Conservation (phyloP, 2,113 vertebrate species). For the Malurus alboscapulatus region DNA sequence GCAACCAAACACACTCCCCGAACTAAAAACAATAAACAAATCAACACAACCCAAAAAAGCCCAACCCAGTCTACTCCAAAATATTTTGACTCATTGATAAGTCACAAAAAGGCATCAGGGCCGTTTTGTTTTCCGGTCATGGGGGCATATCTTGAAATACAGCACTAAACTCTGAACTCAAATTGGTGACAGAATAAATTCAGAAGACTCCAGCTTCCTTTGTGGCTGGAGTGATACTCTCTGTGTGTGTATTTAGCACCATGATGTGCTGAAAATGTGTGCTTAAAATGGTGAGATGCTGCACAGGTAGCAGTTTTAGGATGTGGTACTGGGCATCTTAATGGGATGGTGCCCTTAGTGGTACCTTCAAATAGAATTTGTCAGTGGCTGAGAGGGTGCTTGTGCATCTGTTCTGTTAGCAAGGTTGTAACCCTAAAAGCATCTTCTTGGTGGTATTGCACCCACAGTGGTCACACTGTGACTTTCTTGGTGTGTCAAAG, state of each 20-base stretch:
- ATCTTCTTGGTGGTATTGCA: fast-evolving
- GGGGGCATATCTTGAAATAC: neutral
- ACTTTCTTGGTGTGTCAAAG: neutral
- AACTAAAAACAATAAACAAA: neutral
- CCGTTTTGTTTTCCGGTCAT: neutral
- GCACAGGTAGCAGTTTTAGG: neutral
- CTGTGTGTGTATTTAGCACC: neutral
- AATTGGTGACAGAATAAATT: neutral
- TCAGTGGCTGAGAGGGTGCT: neutral
- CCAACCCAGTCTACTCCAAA: neutral
- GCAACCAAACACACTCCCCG: neutral
- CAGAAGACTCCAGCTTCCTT: neutral
- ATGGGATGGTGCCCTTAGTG: neutral
- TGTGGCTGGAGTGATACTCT: neutral
- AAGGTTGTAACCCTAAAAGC: neutral
- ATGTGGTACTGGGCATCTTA: neutral
- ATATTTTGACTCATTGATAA: neutral
- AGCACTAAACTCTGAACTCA: neutral
- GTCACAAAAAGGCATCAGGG: neutral
- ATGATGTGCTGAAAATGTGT: neutral
- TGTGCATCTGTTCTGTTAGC: neutral
- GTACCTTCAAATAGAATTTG: neutral
- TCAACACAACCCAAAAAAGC: neutral
- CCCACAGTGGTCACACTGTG: neutral
- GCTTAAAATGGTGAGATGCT: neutral